Evolutionary conservation across 2,888 invertebrate genomes (phyloP), one percentile per base, ranked within the genome.

Genomic region (Corbicula japonica): DNA sequence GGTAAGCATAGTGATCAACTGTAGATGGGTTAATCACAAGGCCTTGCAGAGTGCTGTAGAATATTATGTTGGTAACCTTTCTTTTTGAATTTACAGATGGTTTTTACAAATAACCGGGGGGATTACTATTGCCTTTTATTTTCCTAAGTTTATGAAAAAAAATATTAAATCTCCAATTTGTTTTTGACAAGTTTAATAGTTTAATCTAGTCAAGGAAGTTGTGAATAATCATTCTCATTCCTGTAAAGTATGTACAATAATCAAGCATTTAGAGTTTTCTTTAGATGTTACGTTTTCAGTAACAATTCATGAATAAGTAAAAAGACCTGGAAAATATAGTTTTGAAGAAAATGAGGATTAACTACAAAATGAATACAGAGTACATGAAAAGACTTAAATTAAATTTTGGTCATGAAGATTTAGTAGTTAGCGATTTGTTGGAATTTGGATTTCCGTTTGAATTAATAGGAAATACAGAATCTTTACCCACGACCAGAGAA

Each of bases 301-400:
- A 6, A 54, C 3, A 18, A 26, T 54, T 54, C 54, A 54, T 54
- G 54, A 54, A 26, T 21, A 26, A 23, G 54, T 54, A 28, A 54
- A 23, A 54, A 2, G 21, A 18, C 30, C 26, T 3, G 54, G 26
- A 6, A 54, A 54, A 26, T 23, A 26, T 54, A 54, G 30, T 23
- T 12, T 54, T 26, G 26, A 5, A 15, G 54, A 54, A 26, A 54
- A 54, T 54, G 4, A 4, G 28, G 18, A 23, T 54, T 5, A 54
- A 54, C 30, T 8, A 54, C 30, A 54, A 15, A 26, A 54, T 54
- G 8, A 54, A 54, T 26, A 54, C 54, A 54, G 28, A 54, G 26
- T 54, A 28, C 26, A 54, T 54, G 26, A 54, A 26, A 30, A 26
- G 18, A 26, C 4, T 54, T 26, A 18, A 28, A 18, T 23, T 15